Percentiles rank a stretch among this genome's conserved stretches.
phyloP scores from a whole-genome alignment of 1,140 invertebrate genomes.

The Mycetomoellerius zeteki region DNA sequence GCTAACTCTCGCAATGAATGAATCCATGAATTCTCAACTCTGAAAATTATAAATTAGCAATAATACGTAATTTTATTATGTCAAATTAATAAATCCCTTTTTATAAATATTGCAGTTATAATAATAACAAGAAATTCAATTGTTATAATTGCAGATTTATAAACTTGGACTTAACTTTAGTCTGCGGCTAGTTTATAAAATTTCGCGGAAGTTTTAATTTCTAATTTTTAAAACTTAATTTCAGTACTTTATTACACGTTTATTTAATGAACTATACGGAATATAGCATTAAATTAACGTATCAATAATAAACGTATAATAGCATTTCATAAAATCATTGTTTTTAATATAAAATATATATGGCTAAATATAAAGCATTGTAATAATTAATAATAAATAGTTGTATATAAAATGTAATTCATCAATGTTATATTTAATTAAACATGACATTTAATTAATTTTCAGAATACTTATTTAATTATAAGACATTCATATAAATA shows the following conservation, averaged over 20 bases:
- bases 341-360: not conserved
- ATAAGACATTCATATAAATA: slow-evolving; percentile 2
- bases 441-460: slow-evolving; percentile 8
- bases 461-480: slow-evolving; percentile 15
- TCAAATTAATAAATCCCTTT: slow-evolving; percentile 11
- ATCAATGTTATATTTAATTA: not conserved
- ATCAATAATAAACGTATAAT: no score
- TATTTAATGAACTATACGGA: slow-evolving; percentile 1
- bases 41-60: not conserved
- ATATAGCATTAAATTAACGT: not conserved
- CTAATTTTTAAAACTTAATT: slow-evolving; percentile 1
- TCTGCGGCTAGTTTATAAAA: not conserved
- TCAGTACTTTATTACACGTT: not conserved
- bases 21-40: not conserved
- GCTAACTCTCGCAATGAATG: not conserved
- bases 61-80: not conserved
- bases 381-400: not conserved
- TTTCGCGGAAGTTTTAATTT: not conserved
- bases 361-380: not conserved
- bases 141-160: not conserved
- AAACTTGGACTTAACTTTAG: slow-evolving; percentile 4
- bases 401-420: not conserved
- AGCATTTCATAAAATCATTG: not conserved
- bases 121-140: not conserved
- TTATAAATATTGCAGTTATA: not conserved